Percentiles rank a stretch among this genome's conserved stretches.
phyloP scores from a whole-genome alignment of 2,113 vertebrate species.

The Andinoacara biseriatus region DNA sequence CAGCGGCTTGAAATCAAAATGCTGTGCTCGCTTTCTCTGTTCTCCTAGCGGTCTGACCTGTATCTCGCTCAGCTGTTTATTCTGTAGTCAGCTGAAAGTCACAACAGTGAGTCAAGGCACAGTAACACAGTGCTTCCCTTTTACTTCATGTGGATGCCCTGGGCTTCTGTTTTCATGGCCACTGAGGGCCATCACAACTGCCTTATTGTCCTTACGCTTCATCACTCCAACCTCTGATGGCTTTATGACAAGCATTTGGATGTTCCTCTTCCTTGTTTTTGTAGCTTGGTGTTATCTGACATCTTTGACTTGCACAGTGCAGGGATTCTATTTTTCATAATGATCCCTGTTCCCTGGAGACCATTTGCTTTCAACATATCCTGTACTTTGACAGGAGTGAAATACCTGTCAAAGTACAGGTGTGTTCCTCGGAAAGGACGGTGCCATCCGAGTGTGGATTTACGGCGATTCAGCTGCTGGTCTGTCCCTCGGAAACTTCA shows the following conservation, averaged over 20 bases:
- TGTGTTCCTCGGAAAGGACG: not conserved
- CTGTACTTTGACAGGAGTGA: not conserved
- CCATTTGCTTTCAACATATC: constrained; percentile 5
- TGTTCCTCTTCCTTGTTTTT: not conserved
- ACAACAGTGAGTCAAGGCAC: not conserved
- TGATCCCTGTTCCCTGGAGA: not conserved
- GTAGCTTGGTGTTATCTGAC: constrained; percentile 12
- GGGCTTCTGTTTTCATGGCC: not conserved
- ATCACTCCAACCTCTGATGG: constrained; percentile 4
- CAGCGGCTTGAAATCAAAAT: not conserved
- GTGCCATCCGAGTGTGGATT: not conserved
- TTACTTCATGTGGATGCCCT: not conserved
- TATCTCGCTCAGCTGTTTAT: constrained; percentile 7
- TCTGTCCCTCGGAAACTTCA: not conserved
- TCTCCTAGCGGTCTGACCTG: not conserved
- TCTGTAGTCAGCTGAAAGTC: not conserved
- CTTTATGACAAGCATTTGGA: not conserved
- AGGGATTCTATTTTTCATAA: constrained; percentile 9
- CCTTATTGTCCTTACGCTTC: constrained; percentile 5
- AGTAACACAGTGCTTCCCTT: not conserved
- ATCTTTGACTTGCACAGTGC: not conserved
- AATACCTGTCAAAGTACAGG: constrained; percentile 8
- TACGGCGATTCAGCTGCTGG: not conserved
- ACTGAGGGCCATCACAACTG: constrained; percentile 3
- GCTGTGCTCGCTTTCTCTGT: not conserved